These are phyloP conservation scores for Zygaena filipendulae DNA, from an alignment of 2,888 invertebrate species.

Conservation along the genomic window DNA sequence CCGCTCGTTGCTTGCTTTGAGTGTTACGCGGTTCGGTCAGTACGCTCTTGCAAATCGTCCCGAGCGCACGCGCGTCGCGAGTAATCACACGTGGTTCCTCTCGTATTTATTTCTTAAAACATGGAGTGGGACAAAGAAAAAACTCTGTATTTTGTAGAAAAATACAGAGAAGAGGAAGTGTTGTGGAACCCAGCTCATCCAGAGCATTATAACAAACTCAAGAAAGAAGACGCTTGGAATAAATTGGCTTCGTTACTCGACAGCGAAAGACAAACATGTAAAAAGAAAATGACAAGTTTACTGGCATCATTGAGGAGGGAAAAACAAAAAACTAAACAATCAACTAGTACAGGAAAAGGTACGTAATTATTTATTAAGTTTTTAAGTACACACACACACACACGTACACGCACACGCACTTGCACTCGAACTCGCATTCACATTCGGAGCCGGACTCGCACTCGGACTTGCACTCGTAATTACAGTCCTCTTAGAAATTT, in stretches of 20 bases:
- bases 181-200: constrained; percentile 18
- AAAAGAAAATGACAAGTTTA: constrained; percentile 18
- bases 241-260: constrained; percentile 16
- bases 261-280: constrained; percentile 14
- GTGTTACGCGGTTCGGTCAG: neutral
- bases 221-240: constrained; percentile 20
- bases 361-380: constrained; percentile 9
- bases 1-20: neutral
- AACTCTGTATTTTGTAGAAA: constrained; percentile 18
- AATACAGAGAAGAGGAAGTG: constrained; percentile 17
- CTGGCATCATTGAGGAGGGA: constrained; percentile 17
- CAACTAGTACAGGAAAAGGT: constrained; percentile 18
- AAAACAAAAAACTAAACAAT: constrained; percentile 17
- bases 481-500: no score
- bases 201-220: constrained; percentile 19
- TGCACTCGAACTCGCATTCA: no score
- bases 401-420: no score
- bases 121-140: constrained; percentile 19
- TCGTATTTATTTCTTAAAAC: constrained; percentile 15
- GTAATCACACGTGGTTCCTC: constrained; percentile 12
- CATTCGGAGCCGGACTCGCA: no score
- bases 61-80: constrained; percentile 15
- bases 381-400: constrained; percentile 9
- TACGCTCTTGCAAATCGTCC: constrained; percentile 12
- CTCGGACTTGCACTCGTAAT: no score